Evolutionary conservation across 2,113 vertebrate species (phyloP), one percentile per base, ranked within the genome.

Genomic region (Stegostoma tigrinum): DNA sequence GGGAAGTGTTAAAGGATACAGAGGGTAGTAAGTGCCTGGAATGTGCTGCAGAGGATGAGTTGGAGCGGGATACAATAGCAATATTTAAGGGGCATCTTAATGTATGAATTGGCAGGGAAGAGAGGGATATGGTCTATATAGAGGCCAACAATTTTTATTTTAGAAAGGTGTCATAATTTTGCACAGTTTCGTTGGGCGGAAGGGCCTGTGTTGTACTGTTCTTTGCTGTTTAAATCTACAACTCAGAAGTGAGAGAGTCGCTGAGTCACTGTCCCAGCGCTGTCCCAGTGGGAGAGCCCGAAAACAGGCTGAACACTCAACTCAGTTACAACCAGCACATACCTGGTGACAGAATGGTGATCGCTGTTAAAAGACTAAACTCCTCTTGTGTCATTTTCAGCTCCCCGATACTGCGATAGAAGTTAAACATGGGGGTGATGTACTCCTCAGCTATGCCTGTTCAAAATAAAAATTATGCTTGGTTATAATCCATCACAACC

Each of bases 341-440:
- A 99, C 99, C 99, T 98, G 99, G 98, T 96, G 98, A 98, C 34
- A 99, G 97, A 95, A 99, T 99, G 67, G 99, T 98, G 95, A 99
- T 98, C 95, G 99, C 98, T 7, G 99, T 99, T 83, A 99, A 98
- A 48, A 99, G 97, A 19, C 99, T 99, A 3, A 99, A 99, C 97
- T 99, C 99, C 96, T 99, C 99, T 96, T 97, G 98, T 93, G 97
- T 97, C 99, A 99, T 99, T 96, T 98, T 98, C 96, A 99, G 97
- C 95, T 99, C 98, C 64, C 98, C 98, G 34, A 99, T 97, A 96
- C 98, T 99, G 97, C 99, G 99, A 96, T 99, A 99, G 97, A 99
- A 99, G 97, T 98, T 98, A 96, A 99, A 99, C 98, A 99, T 98
- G 34, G 99, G 99, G 2, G 97, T 98, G 96, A 99, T 99, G 83